Evolutionary conservation across 2,888 invertebrate species (phyloP).

Genomic region (Beris morrisii): DNA sequence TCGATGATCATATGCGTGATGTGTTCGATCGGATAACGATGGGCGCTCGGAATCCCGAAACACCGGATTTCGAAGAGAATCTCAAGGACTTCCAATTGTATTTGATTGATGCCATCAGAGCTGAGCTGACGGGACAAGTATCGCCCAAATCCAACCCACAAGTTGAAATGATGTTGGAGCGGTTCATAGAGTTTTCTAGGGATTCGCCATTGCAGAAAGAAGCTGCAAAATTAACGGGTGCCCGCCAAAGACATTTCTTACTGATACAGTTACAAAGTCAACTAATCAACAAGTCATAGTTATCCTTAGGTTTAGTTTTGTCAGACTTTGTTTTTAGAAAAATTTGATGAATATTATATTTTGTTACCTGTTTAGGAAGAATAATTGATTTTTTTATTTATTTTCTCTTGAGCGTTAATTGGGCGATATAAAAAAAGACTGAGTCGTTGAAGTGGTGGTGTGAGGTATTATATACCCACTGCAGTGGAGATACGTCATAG

Average conservation of each 20-base stretch:
- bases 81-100: conserved; percentile 14
- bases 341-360: background rate
- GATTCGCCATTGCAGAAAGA: conserved; percentile 25
- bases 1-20: conserved; percentile 28
- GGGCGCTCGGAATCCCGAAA: background rate
- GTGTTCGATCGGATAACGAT: conserved; percentile 19
- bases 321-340: background rate
- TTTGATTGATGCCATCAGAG: conserved; percentile 42
- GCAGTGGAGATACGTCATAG: no score
- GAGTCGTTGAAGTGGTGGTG: no score
- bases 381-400: background rate
- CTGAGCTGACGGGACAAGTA: conserved; percentile 46
- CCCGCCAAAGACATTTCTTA: conserved; percentile 45
- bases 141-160: conserved; percentile 40
- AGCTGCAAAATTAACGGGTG: conserved; percentile 31
- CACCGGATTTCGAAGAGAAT: background rate
- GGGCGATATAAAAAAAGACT: no score
- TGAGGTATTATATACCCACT: no score
- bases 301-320: no score
- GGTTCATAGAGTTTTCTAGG: conserved; percentile 44
- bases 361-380: background rate
- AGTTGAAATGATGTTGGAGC: conserved; percentile 46
- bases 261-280: conserved; percentile 49
- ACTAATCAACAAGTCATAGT: conserved; percentile 42
- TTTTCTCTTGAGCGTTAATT: no score